Base-by-base conservation (phyloP, 2,888 invertebrate genomes). In the Balanococcus diminutus region DNA sequence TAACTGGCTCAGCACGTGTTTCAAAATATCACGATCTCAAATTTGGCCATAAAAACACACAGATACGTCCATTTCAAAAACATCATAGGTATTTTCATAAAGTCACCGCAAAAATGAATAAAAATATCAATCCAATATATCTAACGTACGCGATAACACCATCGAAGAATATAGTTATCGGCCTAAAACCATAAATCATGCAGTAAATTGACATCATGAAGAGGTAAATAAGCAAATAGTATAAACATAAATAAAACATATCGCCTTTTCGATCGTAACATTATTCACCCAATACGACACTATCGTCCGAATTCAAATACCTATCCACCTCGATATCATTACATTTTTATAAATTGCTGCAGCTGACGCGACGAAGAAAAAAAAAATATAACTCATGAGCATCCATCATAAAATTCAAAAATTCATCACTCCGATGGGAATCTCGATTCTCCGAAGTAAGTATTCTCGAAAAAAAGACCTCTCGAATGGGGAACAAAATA, bases 341-440 rank as follows among this genome's bases (percentile, higher is more conserved):
- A 56, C 56, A 9, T 9, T 22, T 56, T 56, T 56, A 22, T 3
- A 56, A 56, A 56, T 56, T 56, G 22, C 56, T 9, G 3, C 56
- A n/a, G n/a, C n/a, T n/a, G n/a, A 22, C 56, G 6, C 19, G 22
- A 56, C 5, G 11, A 22, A 22, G 22, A 22, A 56, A 56, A 56
- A 46, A 56, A 56, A 22, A 56, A 19, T 56, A 3, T 19, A 8
- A 11, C 11, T 22, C 56, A 4, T 9, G 22, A 56, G 22, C 56
- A 56, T 56, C 22, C 56, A 56, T 56, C 56, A 56, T 56, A 19
- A 56, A 56, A 56, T 56, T 56, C 56, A 11, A 9, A 56, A 56
- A 56, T 56, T 56, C 56, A 56, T 56, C 56, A 56, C 56, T 22
- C 56, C 56, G 56, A 56, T 56, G 56, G 56, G 56, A 56, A 56